phyloP scores from a whole-genome alignment of 2,888 invertebrate species.

The Baccha elongata region DNA sequence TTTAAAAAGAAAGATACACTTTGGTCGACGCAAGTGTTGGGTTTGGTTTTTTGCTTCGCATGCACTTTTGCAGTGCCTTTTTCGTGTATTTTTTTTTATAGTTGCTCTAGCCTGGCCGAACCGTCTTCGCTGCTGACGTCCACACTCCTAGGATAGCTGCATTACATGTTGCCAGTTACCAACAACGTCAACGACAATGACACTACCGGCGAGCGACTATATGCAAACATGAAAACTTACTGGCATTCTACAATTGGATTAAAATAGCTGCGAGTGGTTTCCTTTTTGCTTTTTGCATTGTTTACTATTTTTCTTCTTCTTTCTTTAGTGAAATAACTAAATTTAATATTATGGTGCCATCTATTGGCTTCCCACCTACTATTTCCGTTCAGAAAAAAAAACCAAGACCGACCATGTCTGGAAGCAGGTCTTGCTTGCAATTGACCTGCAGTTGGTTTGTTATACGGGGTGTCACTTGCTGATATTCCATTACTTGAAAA shows the following conservation, averaged over 20 bases:
- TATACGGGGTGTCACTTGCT: slow-evolving; percentile 43
- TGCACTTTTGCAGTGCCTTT: slow-evolving; percentile 63
- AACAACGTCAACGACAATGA: slow-evolving; percentile 58
- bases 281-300: slow-evolving; percentile 60
- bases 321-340: slow-evolving; percentile 20
- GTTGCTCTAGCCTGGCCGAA: slow-evolving; percentile 1
- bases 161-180: slow-evolving; percentile 39
- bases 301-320: slow-evolving; percentile 58
- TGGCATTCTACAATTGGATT: slow-evolving; percentile 73
- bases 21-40: slow-evolving; percentile 42
- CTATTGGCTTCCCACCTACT: slow-evolving; percentile 72
- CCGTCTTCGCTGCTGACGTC: slow-evolving; percentile 69
- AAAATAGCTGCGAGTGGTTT: slow-evolving; percentile 70
- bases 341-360: slow-evolving; percentile 63
- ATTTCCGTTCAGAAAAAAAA: slow-evolving; percentile 47
- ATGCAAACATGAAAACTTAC: slow-evolving; percentile 67
- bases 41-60: slow-evolving; percentile 56
- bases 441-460: slow-evolving; percentile 66
- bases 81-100: background rate
- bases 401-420: slow-evolving; percentile 55
- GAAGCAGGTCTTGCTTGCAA: slow-evolving; percentile 71
- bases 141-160: slow-evolving; percentile 44
- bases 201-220: slow-evolving; percentile 38
- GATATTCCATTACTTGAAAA: slow-evolving; percentile 53
- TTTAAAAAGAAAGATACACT: slow-evolving; percentile 36